Evolutionary conservation across 2,888 invertebrate genomes (phyloP).

Genomic region (Diarsia rubi): DNA sequence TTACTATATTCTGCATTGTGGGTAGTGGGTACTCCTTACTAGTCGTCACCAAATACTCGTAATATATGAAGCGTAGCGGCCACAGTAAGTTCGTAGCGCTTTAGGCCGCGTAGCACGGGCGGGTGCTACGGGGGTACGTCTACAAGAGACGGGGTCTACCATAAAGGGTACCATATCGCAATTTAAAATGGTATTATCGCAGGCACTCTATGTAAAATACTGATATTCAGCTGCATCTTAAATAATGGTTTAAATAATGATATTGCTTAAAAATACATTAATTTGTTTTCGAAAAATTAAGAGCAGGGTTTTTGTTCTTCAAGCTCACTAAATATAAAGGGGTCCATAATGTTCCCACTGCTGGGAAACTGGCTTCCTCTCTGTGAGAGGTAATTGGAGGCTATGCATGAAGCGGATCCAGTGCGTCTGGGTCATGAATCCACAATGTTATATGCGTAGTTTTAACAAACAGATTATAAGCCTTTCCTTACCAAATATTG

Average conservation of each 20-base stretch:
- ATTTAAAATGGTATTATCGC: background rate
- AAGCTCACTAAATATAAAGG: background rate
- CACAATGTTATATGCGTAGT: background rate
- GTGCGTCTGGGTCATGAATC: background rate
- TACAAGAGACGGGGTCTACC: background rate
- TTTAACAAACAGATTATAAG: background rate
- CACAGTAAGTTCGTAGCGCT: constrained; percentile 41
- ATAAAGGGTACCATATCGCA: background rate
- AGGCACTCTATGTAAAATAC: too few relatives aligned
- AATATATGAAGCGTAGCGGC: background rate
- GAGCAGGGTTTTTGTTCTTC: background rate
- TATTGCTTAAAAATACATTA: background rate
- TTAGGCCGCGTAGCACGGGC: constrained; percentile 14
- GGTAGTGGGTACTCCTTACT: too few relatives aligned
- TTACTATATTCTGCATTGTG: too few relatives aligned
- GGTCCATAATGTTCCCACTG: background rate
- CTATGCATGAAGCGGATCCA: background rate
- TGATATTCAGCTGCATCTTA: too few relatives aligned
- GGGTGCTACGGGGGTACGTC: constrained; percentile 4
- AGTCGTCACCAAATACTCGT: background rate
- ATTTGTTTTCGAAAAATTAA: background rate
- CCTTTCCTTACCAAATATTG: background rate
- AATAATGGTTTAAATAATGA: too few relatives aligned
- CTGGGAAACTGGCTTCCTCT: background rate
- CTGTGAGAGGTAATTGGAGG: background rate